Evolutionary conservation across 1,140 invertebrate genomes (phyloP).

Genomic region (Calosoma granatense): DNA sequence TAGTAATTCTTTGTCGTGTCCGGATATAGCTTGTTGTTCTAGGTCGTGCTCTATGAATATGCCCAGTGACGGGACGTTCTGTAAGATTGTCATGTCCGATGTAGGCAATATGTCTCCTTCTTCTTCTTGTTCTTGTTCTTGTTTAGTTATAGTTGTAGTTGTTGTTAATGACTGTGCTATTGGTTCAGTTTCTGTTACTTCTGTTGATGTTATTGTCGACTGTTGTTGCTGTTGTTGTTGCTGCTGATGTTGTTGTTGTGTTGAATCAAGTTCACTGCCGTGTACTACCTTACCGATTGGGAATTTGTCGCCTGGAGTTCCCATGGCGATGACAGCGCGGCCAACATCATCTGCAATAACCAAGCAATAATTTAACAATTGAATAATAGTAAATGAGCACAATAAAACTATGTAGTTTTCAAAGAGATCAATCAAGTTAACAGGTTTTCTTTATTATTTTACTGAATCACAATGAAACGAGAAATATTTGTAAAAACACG

Average conservation of each 20-base stretch:
- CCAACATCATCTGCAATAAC: slow-evolving; percentile 33
- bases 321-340: slow-evolving; percentile 33
- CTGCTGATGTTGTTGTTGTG: slow-evolving; percentile 10
- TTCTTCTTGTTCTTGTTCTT: not conserved
- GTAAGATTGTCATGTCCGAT: slow-evolving; percentile 9
- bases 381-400: too few relatives aligned
- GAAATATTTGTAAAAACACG: too few relatives aligned
- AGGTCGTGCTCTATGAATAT: not conserved
- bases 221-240: slow-evolving; percentile 16
- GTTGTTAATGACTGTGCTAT: not conserved
- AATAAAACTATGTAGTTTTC: too few relatives aligned
- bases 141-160: not conserved
- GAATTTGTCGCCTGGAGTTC: slow-evolving; percentile 33
- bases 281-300: slow-evolving; percentile 28
- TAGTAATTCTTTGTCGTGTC: too few relatives aligned
- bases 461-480: not conserved
- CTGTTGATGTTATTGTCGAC: not conserved
- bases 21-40: not conserved
- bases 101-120: slow-evolving; percentile 11
- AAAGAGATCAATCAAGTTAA: too few relatives aligned
- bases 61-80: not conserved
- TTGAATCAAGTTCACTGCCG: slow-evolving; percentile 5
- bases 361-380: too few relatives aligned
- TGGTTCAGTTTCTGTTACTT: not conserved
- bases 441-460: too few relatives aligned